Conservation (phyloP, 2,888 invertebrate genomes). For the Cataglyphis cursor region DNA sequence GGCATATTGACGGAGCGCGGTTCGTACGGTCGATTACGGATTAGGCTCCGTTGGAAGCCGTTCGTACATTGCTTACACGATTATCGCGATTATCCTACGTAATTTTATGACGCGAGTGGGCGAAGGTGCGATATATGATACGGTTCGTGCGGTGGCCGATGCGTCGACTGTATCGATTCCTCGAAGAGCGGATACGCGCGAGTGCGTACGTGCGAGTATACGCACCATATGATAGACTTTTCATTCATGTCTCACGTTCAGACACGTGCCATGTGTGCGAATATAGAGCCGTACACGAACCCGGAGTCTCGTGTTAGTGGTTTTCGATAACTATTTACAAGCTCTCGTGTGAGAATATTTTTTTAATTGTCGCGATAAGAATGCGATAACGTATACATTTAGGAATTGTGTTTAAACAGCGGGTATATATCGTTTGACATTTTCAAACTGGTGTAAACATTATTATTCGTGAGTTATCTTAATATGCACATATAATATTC, state of each 20-base stretch:
- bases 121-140: conserved; percentile 53
- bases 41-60: conserved; percentile 50
- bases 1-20: conserved; percentile 43
- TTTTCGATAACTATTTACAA: conserved; percentile 15
- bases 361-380: conserved; percentile 33
- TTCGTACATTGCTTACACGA: conserved; percentile 18
- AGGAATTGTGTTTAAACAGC: background rate
- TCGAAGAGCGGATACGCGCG: conserved; percentile 23
- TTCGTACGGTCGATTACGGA: conserved; percentile 62
- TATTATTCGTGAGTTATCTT: background rate
- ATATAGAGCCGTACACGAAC: background rate
- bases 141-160: conserved; percentile 30
- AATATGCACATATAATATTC: background rate
- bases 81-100: conserved; percentile 37
- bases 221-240: conserved; percentile 57
- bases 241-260: conserved; percentile 63
- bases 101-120: conserved; percentile 37
- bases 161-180: conserved; percentile 55
- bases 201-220: background rate
- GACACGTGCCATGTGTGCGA: conserved; percentile 26
- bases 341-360: background rate
- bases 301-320: background rate
- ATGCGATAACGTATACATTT: conserved; percentile 32
- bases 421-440: background rate
- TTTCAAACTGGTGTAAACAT: background rate